Conservation (phyloP, 2,797 vertebrate genomes). For the Protosalanx chinensis region DNA sequence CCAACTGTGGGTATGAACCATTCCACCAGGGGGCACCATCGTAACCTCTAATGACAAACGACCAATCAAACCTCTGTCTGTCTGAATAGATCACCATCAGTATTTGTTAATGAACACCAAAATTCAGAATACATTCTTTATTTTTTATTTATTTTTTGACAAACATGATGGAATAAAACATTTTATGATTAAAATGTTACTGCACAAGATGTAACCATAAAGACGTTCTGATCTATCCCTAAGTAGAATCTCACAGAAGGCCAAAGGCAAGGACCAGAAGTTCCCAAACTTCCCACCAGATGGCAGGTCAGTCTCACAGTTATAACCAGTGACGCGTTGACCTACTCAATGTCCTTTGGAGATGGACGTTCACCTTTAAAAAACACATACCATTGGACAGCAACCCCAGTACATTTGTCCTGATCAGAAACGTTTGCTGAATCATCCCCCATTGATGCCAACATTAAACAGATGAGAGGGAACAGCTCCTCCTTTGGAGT, state of each 20-base stretch:
- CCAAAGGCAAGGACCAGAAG: not conserved
- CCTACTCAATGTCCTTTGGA: not conserved
- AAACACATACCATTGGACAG: not conserved
- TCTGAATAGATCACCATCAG: too few relatives aligned
- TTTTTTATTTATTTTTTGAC: not conserved
- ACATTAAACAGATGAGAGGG: not conserved
- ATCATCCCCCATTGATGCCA: not conserved
- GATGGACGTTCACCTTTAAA: not conserved
- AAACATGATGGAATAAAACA: not conserved
- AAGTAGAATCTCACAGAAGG: not conserved
- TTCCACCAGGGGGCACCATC: not conserved
- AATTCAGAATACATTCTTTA: too few relatives aligned
- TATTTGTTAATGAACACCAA: too few relatives aligned
- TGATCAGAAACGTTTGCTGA: not conserved
- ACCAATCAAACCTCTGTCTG: too few relatives aligned
- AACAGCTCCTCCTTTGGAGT: not conserved
- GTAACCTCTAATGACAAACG: too few relatives aligned
- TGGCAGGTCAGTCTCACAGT: not conserved
- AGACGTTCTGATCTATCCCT: not conserved
- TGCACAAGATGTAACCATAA: not conserved
- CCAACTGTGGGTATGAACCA: not conserved
- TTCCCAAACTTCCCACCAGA: conserved; percentile 6
- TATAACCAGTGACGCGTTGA: not conserved
- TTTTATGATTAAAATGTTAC: not conserved
- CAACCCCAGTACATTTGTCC: not conserved